Conservation (phyloP, 2,888 invertebrate species). For the Pseudanteris insignis region DNA sequence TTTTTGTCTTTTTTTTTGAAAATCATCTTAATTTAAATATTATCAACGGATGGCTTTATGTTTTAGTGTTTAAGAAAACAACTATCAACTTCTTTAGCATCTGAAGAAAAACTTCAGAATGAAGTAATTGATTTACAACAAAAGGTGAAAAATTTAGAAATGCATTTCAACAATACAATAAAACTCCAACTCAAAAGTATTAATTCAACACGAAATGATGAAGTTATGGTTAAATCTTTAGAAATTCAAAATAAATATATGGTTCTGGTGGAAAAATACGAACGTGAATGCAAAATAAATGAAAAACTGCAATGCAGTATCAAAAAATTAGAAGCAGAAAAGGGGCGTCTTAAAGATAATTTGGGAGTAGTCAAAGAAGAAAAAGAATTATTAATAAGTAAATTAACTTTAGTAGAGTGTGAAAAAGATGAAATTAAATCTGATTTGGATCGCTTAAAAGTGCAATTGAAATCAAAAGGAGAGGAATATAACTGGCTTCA, state of each 20-base stretch:
- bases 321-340: conserved; percentile 66
- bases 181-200: conserved; percentile 50
- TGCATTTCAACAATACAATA: conserved; percentile 56
- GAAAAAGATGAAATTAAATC: conserved; percentile 68
- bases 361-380: conserved; percentile 68
- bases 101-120: conserved; percentile 73
- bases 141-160: conserved; percentile 67
- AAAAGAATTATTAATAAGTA: conserved; percentile 64
- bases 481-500: conserved; percentile 71
- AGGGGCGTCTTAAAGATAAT: conserved; percentile 67
- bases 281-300: conserved; percentile 50
- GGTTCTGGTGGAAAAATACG: conserved; percentile 49
- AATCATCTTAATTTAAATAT: too few species aligned
- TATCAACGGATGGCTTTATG: too few species aligned
- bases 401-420: conserved; percentile 54
- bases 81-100: conserved; percentile 73
- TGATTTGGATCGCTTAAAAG: conserved; percentile 67
- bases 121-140: conserved; percentile 70
- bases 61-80: conserved; percentile 55
- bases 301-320: conserved; percentile 67
- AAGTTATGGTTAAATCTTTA: conserved; percentile 47
- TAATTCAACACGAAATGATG: conserved; percentile 11
- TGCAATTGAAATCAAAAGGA: conserved; percentile 68
- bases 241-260: conserved; percentile 51
- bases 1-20: too few species aligned